Evolutionary conservation across 2,113 vertebrate genomes (phyloP), one percentile per base, ranked within the genome.

Genomic region (Tautogolabrus adspersus): DNA sequence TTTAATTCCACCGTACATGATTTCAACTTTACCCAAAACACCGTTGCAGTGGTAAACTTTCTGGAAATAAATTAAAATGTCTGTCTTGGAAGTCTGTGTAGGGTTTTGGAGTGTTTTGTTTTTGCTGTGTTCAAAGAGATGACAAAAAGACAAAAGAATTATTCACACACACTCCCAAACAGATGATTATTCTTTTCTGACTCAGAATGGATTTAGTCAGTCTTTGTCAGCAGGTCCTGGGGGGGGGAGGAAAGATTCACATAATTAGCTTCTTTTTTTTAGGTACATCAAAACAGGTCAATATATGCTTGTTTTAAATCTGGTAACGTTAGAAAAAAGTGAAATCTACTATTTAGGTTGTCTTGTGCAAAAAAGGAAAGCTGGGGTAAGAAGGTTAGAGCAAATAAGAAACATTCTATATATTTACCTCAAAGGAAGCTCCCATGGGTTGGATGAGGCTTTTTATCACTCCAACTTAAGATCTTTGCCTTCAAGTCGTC

Each of bases 1-100:
- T 75, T 91, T 87, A 12, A 30, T 65, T 1, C 19, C 2, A 13
- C 11, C 66, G 9, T 85, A 6, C 92, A 93, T 94, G 16, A 49
- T 72, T 74, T 8, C 11, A 56, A 72, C 21, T 76, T 66, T 21
- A 23, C 7, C n/a, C 46, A 11, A 40, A 78, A 57, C 23, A 26
- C 60, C 64, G 68, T 0, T 42, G 18, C 6, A 49, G 47, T 49
- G 47, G 6, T 18, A 46, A 46, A 49, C 47, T 47, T 16, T 16
- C 42, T 51, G 65, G 19, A 44, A 59, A 54, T 6, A 51, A 63
- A 58, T 22, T 65, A 70, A 54, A 16, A 47, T 77, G 9, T 30
- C 13, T 54, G 19, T 34, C 57, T 79, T 61, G 12, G 76, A 51
- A 55, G 74, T 46, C 37, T 62, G 61, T 63, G 61, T 61, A 66